Evolutionary conservation across 92 coral and sea anemone genomes (phyloP).

Genomic region (Plumapathes pennacea): DNA sequence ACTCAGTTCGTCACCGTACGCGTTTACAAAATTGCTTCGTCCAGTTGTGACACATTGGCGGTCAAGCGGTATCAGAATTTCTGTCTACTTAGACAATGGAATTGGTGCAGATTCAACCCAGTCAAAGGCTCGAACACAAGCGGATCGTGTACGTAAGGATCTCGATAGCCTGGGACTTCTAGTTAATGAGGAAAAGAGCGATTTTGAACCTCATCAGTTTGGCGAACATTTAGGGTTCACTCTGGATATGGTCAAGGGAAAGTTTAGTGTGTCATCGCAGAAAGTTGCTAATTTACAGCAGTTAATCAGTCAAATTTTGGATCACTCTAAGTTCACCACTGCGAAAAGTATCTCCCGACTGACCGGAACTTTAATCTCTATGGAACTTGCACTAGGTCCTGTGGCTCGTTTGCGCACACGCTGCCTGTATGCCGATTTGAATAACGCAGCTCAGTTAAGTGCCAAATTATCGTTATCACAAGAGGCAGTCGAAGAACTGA

Average conservation of each 20-base stretch:
- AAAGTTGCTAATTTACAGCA: no score
- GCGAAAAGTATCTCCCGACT: conserved; percentile 28
- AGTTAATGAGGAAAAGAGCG: conserved; percentile 31
- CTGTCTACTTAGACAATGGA: conserved; percentile 51
- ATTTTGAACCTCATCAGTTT: conserved; percentile 32
- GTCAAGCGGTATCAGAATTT: conserved; percentile 30
- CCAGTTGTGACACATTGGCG: conserved; percentile 37
- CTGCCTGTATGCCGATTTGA: conserved; percentile 40
- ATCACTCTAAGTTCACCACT: no score
- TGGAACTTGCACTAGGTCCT: conserved; percentile 55
- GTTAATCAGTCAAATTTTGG: no score
- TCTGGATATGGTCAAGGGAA: conserved; percentile 28
- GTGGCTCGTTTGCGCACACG: conserved; percentile 47
- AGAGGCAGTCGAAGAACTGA: conserved; percentile 38
- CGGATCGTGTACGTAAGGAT: conserved; percentile 22
- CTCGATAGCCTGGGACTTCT: conserved; percentile 36
- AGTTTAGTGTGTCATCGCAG: no score
- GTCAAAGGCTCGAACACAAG: not conserved
- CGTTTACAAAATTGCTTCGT: conserved; percentile 10
- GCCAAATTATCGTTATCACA: conserved; percentile 17
- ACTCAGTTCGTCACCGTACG: conserved; percentile 28
- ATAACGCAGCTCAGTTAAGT: conserved; percentile 25
- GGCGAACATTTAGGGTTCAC: conserved; percentile 42
- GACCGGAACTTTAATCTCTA: conserved; percentile 53
- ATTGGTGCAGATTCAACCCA: conserved; percentile 38